Conservation (phyloP, 1,140 invertebrate species). For the Meloidogyne hapla region DNA sequence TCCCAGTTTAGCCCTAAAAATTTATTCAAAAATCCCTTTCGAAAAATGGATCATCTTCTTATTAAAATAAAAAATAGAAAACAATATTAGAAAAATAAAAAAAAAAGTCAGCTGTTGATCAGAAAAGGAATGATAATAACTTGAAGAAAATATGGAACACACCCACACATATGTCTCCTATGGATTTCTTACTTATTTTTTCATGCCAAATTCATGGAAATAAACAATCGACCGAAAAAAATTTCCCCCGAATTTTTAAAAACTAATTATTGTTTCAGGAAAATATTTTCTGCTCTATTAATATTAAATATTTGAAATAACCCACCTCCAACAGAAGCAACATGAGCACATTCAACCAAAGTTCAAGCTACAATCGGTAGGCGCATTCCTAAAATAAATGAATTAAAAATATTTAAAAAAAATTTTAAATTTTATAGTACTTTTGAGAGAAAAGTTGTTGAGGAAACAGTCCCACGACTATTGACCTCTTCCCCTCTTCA, state of each 20-base stretch:
- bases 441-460: constrained; percentile 49
- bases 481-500: constrained; percentile 33
- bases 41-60: no score
- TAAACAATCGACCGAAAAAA: no score
- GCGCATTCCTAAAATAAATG: neutral
- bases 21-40: no score
- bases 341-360: constrained; percentile 48
- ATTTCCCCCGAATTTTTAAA: neutral
- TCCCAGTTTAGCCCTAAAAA: no score
- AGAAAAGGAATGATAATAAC: neutral
- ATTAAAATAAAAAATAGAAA: no score
- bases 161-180: neutral
- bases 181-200: neutral
- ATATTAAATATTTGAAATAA: neutral
- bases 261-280: neutral
- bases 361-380: constrained; percentile 48
- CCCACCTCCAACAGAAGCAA: constrained; percentile 4
- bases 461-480: constrained; percentile 30
- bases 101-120: neutral
- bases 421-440: constrained; percentile 23
- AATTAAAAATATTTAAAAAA: neutral
- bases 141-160: neutral
- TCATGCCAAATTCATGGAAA: no score
- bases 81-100: neutral
- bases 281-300: neutral